Conservation (phyloP, 2,797 vertebrate genomes). For the Monodelphis domestica region DNA sequence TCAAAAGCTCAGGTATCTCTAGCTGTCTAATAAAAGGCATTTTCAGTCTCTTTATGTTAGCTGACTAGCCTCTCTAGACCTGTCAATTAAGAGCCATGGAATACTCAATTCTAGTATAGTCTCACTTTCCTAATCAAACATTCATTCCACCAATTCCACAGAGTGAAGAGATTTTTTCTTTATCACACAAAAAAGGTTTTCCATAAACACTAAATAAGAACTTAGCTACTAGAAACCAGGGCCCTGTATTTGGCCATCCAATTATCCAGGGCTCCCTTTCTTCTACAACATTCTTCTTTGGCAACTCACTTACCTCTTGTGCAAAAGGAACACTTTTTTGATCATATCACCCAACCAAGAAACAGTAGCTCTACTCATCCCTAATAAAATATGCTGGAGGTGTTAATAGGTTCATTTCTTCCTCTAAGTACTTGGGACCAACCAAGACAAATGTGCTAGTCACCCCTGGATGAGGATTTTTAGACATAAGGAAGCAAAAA, state of each 20-base stretch:
- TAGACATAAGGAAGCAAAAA: accelerated
- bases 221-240: not conserved
- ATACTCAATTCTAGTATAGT: not conserved
- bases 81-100: not conserved
- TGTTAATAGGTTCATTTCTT: not conserved
- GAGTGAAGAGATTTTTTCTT: not conserved
- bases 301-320: not conserved
- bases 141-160: not conserved
- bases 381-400: not conserved
- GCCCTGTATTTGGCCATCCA: not conserved
- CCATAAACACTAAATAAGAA: not conserved
- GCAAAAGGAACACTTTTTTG: not conserved
- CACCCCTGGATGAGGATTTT: not conserved
- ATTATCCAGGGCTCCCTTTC: not conserved
- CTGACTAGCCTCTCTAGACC: not conserved
- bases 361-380: not conserved
- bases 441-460: not conserved
- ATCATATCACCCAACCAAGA: not conserved
- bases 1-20: not conserved
- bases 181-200: not conserved
- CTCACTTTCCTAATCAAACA: not conserved
- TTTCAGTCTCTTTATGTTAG: not conserved
- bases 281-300: not conserved
- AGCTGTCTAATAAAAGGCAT: not conserved
- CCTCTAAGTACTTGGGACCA: not conserved